Conservation (phyloP, 2,888 invertebrate genomes). For the Oligia strigilis region DNA sequence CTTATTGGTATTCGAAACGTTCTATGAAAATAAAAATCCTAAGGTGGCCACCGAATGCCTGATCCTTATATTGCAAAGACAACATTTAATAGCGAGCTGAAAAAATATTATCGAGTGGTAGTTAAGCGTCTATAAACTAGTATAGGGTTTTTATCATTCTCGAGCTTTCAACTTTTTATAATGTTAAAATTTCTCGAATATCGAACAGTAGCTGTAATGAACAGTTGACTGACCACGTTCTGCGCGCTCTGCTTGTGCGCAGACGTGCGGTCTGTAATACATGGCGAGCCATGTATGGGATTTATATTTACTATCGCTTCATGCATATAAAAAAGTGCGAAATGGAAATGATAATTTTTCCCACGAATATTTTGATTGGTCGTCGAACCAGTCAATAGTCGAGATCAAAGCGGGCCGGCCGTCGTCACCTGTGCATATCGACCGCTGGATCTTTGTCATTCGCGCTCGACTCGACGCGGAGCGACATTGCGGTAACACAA, state of each 20-base stretch:
- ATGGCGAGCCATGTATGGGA: slow-evolving; percentile 50
- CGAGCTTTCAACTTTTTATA: slow-evolving; percentile 70
- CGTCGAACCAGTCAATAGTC: slow-evolving; percentile 82
- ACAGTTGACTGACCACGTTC: slow-evolving; percentile 56
- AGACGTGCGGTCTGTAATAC: slow-evolving; percentile 51
- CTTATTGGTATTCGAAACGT: slow-evolving; percentile 79
- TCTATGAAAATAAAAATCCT: slow-evolving; percentile 86
- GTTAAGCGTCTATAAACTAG: slow-evolving; percentile 79
- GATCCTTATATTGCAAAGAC: slow-evolving; percentile 85
- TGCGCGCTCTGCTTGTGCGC: slow-evolving; percentile 34
- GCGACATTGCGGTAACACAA: slow-evolving; percentile 82
- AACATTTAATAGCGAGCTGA: slow-evolving; percentile 82
- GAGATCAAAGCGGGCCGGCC: slow-evolving; percentile 85
- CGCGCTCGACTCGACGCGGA: slow-evolving; percentile 81
- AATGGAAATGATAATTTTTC: slow-evolving; percentile 67
- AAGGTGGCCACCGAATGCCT: slow-evolving; percentile 84
- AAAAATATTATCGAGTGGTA: slow-evolving; percentile 77
- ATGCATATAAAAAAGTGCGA: slow-evolving; percentile 51
- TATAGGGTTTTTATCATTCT: slow-evolving; percentile 75
- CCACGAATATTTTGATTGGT: slow-evolving; percentile 86
- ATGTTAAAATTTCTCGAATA: slow-evolving; percentile 69
- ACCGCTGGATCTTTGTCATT: slow-evolving; percentile 87
- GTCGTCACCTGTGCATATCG: slow-evolving; percentile 81
- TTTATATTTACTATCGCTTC: slow-evolving; percentile 44
- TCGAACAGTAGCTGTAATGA: slow-evolving; percentile 62